Evolutionary conservation across 64 coral and sea anemone genomes (phyloP).

Genomic region (Montipora capricornis): DNA sequence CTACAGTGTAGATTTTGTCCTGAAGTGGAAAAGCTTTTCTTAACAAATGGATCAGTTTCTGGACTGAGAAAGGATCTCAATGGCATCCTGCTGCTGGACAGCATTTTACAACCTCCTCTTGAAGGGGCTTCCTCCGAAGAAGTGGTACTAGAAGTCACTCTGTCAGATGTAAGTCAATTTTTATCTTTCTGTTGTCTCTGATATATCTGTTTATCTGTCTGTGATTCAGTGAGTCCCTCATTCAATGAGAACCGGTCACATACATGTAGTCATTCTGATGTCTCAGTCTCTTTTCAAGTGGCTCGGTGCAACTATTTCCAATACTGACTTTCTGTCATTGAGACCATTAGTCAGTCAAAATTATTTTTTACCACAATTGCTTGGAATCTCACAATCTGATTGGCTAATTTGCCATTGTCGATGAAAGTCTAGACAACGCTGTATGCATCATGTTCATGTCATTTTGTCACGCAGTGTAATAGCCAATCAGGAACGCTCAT

Average conservation of each 20-base stretch:
- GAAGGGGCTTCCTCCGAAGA: slow-evolving; percentile 40
- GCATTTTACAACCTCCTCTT: slow-evolving; percentile 84
- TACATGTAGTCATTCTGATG: not conserved
- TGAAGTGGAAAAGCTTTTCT: slow-evolving; percentile 89
- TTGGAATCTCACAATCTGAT: too few species aligned
- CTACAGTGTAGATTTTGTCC: slow-evolving; percentile 84
- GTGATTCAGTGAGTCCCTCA: not conserved
- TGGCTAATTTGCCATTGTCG: too few species aligned
- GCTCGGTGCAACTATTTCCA: too few species aligned
- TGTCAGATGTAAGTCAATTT: slow-evolving; percentile 83
- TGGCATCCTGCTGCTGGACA: slow-evolving; percentile 92
- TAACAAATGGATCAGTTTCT: slow-evolving; percentile 84
- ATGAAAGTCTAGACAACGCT: too few species aligned
- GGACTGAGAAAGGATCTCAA: slow-evolving; percentile 92
- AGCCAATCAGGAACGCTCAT: too few species aligned
- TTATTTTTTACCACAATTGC: too few species aligned
- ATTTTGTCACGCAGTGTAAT: too few species aligned
- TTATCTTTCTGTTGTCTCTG: not conserved
- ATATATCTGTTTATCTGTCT: not conserved
- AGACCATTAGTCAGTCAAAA: too few species aligned
- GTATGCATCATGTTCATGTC: too few species aligned
- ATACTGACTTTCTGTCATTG: too few species aligned
- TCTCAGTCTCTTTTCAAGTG: too few species aligned
- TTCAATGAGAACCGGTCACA: too few species aligned
- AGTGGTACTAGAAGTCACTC: slow-evolving; percentile 79